Conservation (phyloP, 2,797 vertebrate species). For the Fistularia commersonii region DNA sequence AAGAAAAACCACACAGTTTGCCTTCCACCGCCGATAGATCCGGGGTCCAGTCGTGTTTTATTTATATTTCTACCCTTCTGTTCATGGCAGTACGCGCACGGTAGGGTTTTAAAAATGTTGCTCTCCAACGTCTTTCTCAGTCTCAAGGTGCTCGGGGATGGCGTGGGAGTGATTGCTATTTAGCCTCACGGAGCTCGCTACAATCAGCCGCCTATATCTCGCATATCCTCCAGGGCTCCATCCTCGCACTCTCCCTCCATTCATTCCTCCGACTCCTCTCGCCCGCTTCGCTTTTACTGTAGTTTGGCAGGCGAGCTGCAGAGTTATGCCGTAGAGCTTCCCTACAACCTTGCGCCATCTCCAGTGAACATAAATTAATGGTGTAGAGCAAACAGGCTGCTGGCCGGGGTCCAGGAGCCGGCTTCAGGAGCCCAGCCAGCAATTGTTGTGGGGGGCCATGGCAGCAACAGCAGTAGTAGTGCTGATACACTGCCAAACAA, state of each 20-base stretch:
- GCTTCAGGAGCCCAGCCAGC: constrained; percentile 79
- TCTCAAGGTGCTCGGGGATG: constrained; percentile 70
- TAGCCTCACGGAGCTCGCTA: constrained; percentile 77
- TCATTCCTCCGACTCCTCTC: constrained; percentile 43
- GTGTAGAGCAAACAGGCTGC: constrained; percentile 88
- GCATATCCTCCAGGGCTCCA: constrained; percentile 76
- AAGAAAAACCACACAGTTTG: constrained; percentile 38
- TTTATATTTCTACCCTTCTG: no score
- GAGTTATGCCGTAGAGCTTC: constrained; percentile 78
- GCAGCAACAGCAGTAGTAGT: constrained; percentile 57
- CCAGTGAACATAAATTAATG: constrained; percentile 92
- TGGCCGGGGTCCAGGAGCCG: constrained; percentile 79
- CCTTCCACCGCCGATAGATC: constrained; percentile 36
- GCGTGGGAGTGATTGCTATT: constrained; percentile 81
- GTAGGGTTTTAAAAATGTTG: constrained; percentile 38
- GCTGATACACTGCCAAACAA: constrained; percentile 78
- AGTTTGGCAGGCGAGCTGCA: constrained; percentile 83
- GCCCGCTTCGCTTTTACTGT: constrained; percentile 67
- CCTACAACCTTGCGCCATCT: constrained; percentile 88
- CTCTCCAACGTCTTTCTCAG: constrained; percentile 38
- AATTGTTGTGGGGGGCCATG: constrained; percentile 80
- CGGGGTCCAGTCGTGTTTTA: constrained; percentile 21
- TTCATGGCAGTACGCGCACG: no score
- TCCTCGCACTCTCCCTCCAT: constrained; percentile 52
- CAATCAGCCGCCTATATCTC: constrained; percentile 73